Percentiles rank a stretch among this genome's conserved stretches.
These are phyloP conservation scores for Helarctos malayanus DNA, from an alignment of 2,797 vertebrate genomes.

Conservation along the genomic window DNA sequence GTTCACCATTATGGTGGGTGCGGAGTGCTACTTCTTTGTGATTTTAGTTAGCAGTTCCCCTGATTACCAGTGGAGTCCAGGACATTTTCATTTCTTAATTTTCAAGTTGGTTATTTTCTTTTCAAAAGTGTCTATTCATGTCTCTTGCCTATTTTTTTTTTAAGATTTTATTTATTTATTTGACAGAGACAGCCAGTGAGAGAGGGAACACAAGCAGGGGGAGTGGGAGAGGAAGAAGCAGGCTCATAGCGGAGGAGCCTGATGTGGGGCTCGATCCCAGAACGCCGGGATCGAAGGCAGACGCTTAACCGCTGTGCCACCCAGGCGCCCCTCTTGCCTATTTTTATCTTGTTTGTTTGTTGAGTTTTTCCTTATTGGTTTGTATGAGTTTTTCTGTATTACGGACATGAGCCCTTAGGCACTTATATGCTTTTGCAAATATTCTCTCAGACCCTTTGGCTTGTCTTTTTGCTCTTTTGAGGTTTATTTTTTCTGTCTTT, in stretches of 20 bases:
- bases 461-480: background rate
- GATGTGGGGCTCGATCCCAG: too few relatives aligned
- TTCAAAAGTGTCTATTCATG: background rate
- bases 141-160: background rate
- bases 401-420: background rate
- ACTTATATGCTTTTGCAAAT: background rate
- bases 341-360: background rate
- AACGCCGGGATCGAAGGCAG: too few relatives aligned
- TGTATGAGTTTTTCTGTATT: background rate
- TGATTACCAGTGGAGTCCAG: background rate
- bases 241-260: too few relatives aligned
- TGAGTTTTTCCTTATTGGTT: background rate
- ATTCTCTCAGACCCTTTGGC: background rate
- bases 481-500: background rate
- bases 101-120: conserved; percentile 7
- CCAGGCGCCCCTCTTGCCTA: background rate
- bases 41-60: conserved; percentile 42
- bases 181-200: too few relatives aligned
- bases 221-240: too few relatives aligned
- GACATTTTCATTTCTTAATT: conserved; percentile 13
- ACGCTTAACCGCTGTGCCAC: too few relatives aligned
- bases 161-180: too few relatives aligned
- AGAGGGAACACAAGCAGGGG: too few relatives aligned
- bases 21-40: background rate
- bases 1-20: background rate